phyloP scores from a whole-genome alignment of 2,113 vertebrate species.

The Monarcha castaneiventris region DNA sequence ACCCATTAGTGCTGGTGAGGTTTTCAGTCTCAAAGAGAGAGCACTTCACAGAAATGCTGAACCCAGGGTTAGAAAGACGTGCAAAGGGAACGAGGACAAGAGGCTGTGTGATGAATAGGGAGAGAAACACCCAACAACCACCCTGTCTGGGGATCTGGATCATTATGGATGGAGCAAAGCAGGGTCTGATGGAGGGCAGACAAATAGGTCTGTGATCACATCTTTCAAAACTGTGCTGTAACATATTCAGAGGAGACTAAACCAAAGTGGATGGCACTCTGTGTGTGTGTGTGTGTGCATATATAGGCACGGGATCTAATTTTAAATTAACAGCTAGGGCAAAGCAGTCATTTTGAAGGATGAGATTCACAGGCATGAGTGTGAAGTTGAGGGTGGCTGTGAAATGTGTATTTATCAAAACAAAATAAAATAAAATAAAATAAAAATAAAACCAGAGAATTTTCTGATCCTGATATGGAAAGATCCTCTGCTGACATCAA shows the following conservation, averaged over 20 bases:
- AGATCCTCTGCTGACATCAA: neutral
- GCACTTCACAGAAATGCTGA: neutral
- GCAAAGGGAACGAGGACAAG: neutral
- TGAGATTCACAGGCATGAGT: neutral
- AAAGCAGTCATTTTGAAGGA: neutral
- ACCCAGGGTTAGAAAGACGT: neutral
- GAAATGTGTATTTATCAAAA: neutral
- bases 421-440: neutral
- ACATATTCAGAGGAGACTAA: neutral
- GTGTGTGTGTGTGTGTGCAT: neutral
- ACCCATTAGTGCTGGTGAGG: neutral
- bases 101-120: neutral
- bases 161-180: neutral
- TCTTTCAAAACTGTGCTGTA: neutral
- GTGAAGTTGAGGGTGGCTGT: neutral
- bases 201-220: neutral
- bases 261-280: neutral
- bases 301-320: neutral
- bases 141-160: neutral
- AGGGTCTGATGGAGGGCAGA: neutral
- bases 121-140: neutral
- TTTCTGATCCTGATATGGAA: neutral
- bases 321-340: neutral
- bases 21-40: neutral
- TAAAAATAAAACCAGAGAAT: neutral